phyloP scores from a whole-genome alignment of 2,888 invertebrate genomes.

The Branchipolynoe longqiensis region DNA sequence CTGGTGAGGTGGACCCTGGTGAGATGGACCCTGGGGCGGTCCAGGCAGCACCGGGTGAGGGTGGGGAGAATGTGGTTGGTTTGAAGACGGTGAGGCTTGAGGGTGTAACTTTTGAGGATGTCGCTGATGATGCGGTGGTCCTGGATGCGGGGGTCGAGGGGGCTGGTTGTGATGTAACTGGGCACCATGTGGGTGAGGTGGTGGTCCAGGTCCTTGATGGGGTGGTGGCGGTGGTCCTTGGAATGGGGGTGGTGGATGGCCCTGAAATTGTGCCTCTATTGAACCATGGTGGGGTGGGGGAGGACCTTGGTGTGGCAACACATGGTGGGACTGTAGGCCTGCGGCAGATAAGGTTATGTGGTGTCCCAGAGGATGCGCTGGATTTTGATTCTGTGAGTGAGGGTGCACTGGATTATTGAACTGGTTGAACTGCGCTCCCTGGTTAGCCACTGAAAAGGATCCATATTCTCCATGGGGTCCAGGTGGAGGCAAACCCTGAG shows the following conservation, averaged over 20 bases:
- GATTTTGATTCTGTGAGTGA: not conserved
- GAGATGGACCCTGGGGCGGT: not conserved
- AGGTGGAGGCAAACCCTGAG: constrained; percentile 15
- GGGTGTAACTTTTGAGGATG: constrained; percentile 18
- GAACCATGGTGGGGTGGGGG: constrained; percentile 27
- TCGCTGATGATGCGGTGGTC: constrained; percentile 33
- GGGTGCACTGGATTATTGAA: not conserved
- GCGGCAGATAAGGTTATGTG: not conserved
- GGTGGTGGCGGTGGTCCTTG: not conserved
- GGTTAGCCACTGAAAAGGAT: not conserved
- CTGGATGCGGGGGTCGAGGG: not conserved
- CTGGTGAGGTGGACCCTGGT: constrained; percentile 35
- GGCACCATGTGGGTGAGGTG: constrained; percentile 18
- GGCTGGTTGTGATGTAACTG: constrained; percentile 37
- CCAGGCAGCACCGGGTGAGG: constrained; percentile 8
- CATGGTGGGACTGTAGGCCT: not conserved
- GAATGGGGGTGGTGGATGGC: constrained; percentile 18
- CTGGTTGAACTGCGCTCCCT: constrained; percentile 19
- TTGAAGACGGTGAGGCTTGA: not conserved
- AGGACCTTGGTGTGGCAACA: not conserved
- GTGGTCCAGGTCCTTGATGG: not conserved
- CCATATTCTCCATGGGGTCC: constrained; percentile 2
- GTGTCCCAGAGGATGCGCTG: not conserved
- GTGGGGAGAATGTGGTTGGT: not conserved
- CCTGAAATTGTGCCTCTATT: not conserved